Conservation (phyloP, 2,888 invertebrate genomes). For the Dilophus febrilis region DNA sequence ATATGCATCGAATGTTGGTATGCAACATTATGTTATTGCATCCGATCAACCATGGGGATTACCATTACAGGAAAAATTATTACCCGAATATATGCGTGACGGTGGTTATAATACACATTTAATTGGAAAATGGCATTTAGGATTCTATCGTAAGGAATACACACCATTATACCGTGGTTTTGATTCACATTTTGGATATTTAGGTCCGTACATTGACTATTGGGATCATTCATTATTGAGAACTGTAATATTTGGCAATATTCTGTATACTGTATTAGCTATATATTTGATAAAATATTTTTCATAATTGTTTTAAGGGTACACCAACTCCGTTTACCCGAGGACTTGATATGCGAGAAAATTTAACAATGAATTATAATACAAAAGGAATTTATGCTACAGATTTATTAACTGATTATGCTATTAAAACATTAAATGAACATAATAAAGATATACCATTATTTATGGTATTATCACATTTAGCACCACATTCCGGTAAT, state of each 20-base stretch:
- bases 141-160: slow-evolving; percentile 42
- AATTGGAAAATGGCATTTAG: slow-evolving; percentile 86
- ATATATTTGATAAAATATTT: too few relatives aligned
- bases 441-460: slow-evolving; percentile 46
- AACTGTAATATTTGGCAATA: too few relatives aligned
- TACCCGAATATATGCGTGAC: slow-evolving; percentile 49
- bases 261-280: too few relatives aligned
- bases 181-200: slow-evolving; percentile 68
- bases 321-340: slow-evolving; percentile 7
- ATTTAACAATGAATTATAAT: slow-evolving; percentile 34
- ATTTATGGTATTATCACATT: slow-evolving; percentile 62
- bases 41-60: slow-evolving; percentile 21
- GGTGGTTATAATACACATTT: slow-evolving; percentile 67
- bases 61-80: slow-evolving; percentile 44
- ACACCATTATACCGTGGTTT: slow-evolving; percentile 62
- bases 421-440: slow-evolving; percentile 39
- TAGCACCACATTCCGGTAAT: slow-evolving; percentile 65
- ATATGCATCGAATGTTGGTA: slow-evolving; percentile 38
- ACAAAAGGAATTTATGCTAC: slow-evolving; percentile 46
- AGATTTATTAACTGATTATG: slow-evolving; percentile 48
- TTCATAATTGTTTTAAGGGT: too few relatives aligned
- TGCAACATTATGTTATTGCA: too few relatives aligned
- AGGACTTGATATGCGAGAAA: slow-evolving; percentile 36
- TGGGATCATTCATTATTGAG: slow-evolving; percentile 38
- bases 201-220: slow-evolving; percentile 68